Base-by-base conservation (phyloP, 2,113 vertebrate species). In the Hippopotamus amphibius region DNA sequence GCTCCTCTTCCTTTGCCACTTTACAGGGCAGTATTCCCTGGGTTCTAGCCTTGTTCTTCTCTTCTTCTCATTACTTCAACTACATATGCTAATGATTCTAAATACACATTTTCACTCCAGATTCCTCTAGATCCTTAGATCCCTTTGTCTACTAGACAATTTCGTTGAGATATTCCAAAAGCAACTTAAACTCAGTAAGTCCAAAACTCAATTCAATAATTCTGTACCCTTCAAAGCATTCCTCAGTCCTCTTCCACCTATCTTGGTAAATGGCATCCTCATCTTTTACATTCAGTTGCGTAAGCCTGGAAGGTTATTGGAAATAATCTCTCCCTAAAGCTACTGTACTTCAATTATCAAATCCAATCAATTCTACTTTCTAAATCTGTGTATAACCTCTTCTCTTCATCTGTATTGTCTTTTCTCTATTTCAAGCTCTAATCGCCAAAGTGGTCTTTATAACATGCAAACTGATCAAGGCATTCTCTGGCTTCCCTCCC, bases 371-470 rank as follows among this genome's bases (percentile, higher is more conserved):
- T 66, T 84, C 65, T 43, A 50, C 71, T 74, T 95, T 53, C 33
- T 59, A 82, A 77, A 96, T 85, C 15, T 77, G 8, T 65, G 5
- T 88, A 22, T 61, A 83, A 79, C 61, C 7, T 92, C 50, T 61
- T 83, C 2, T 61, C 48, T 88, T 76, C 61, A 92, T 82, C 68
- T 83, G 24, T 41, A 65, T 9, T 79, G 16, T 46, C 30, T 77
- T 82, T 81, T 71, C 79, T 91, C 57, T 91, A 43, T 37, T 89
- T 95, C 66, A 96, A 91, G 37, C 24, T 17, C 77, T 86, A 88
- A 86, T 88, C 66, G 93, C n/a, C n/a, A 76, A 93, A 94, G 22
- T 43, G 7, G 13, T 85, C 83, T 96, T 96, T 43, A 24, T 65
- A 84, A 77, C 21, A 84, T 8, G 19, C 1, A 57, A 68, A 93